Evolutionary conservation across 1,140 invertebrate genomes (phyloP), one percentile per base, ranked within the genome.

Genomic region (Thaumatotibia leucotreta): DNA sequence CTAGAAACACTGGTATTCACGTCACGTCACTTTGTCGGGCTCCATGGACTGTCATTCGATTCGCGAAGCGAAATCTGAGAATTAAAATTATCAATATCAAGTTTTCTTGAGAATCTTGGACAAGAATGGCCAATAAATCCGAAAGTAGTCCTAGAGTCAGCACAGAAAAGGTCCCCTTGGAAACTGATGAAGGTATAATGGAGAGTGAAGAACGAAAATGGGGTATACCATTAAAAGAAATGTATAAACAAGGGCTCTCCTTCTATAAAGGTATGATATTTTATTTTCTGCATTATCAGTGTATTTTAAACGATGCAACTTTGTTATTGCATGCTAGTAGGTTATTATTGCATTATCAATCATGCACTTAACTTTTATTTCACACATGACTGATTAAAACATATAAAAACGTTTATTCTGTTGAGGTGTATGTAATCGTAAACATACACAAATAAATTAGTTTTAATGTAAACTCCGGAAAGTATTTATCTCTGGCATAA

Each of bases 221-320:
- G 94, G 94, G 95, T 20, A 92, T 97, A 76, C 93, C 94, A 14
- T 83, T 96, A 62, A 93, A 92, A 83, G 96, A 97, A 79, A 93
- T 98, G n/a, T 98, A 97, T 86, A 95, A 95, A 91, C 93, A 98
- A 66, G 96, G 96, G 20, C 86, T 97, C 23, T 94, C 93, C 78
- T 98, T 98, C 89, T 98, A 97, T 79, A 97, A 97, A 95, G 97
- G 97, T 63, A 35, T 68, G 8, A 54, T 33, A 64, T 63, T 35
- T 63, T 66, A 66, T 66, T 52, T 29, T 54, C 54, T 33, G 35
- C 31, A 24, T 24, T 45, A 20, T 50, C 35, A 39, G n/a, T 14
- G 11, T 17, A 39, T 39, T 39, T 14, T 11, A 39, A 39, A 39
- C 8, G 8, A 5, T 6, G 14, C 5, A 8, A 45, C n/a, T n/a